A percentile compares a stretch with the other conserved stretches of the same genome.
Evolutionary conservation across 35 echinoderm and acorn worm species (phyloP).

Genomic region (Strongylocentrotus purpuratus): DNA sequence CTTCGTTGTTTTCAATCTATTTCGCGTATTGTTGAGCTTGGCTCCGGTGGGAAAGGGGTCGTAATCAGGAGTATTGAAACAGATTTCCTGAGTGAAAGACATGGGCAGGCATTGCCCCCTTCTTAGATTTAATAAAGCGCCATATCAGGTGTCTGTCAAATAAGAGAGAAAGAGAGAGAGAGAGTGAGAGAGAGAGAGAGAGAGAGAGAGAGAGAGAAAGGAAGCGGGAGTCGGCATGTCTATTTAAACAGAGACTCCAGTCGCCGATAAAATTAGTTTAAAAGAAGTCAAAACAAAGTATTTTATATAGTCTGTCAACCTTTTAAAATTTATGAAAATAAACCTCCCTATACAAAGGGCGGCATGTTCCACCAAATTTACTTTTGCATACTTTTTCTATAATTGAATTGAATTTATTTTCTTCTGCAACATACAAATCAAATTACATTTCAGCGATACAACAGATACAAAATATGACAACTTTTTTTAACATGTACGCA

Average conservation of each 20-base stretch:
- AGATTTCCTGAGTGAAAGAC: slow-evolving; percentile 21
- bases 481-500: too few relatives aligned
- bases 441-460: too few relatives aligned
- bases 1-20: slow-evolving; percentile 21
- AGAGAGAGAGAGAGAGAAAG: neutral
- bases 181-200: too few relatives aligned
- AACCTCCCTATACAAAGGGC: neutral
- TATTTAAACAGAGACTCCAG: neutral
- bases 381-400: too few relatives aligned
- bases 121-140: neutral
- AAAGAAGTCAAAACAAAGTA: neutral
- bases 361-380: neutral
- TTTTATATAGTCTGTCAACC: neutral
- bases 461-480: too few relatives aligned
- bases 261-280: neutral
- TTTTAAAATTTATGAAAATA: neutral
- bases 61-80: slow-evolving; percentile 38
- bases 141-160: neutral
- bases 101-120: slow-evolving; percentile 31
- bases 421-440: too few relatives aligned
- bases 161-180: neutral
- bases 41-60: neutral
- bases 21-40: neutral
- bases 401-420: too few relatives aligned
- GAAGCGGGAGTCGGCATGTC: neutral